Evolutionary conservation across 1,140 invertebrate species (phyloP).

Genomic region (Drosophila chauvacae): DNA sequence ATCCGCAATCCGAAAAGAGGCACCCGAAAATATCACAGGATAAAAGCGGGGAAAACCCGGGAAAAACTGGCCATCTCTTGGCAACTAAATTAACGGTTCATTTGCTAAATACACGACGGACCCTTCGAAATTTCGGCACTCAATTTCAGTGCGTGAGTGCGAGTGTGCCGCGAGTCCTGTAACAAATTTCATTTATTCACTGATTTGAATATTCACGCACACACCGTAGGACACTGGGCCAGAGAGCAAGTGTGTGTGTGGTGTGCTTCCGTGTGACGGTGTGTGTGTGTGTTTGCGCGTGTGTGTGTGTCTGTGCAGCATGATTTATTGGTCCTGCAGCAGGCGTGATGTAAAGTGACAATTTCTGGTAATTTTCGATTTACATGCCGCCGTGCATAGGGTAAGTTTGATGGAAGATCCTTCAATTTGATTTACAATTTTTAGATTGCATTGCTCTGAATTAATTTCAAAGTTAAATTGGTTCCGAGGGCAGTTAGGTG

Average conservation of each 20-base stretch:
- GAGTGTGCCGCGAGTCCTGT: constrained; percentile 26
- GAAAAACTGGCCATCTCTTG: constrained; percentile 10
- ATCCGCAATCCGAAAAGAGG: background rate
- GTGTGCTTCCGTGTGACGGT: constrained; percentile 1
- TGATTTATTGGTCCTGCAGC: constrained; percentile 63
- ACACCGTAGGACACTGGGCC: constrained; percentile 49
- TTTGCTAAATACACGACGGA: constrained; percentile 53
- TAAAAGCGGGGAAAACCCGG: background rate
- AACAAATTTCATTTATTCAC: constrained; percentile 62
- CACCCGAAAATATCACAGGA: constrained; percentile 2
- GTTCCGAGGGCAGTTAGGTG: background rate
- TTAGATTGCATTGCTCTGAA: constrained; percentile 17
- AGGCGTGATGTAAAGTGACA: constrained; percentile 74
- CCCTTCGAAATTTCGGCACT: constrained; percentile 1
- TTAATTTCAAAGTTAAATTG: constrained; percentile 13
- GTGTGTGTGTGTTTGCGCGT: background rate
- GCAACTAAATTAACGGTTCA: constrained; percentile 51
- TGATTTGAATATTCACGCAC: constrained; percentile 74
- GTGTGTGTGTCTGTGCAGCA: constrained; percentile 29
- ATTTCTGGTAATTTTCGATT: constrained; percentile 77
- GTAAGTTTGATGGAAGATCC: constrained; percentile 49
- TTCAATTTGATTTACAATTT: constrained; percentile 30
- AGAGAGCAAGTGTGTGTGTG: constrained; percentile 16
- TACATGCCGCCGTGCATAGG: constrained; percentile 70
- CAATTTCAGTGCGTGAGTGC: constrained; percentile 4